Evolutionary conservation across 2,888 invertebrate species (phyloP).

Genomic region (Dolichopus griseipennis): DNA sequence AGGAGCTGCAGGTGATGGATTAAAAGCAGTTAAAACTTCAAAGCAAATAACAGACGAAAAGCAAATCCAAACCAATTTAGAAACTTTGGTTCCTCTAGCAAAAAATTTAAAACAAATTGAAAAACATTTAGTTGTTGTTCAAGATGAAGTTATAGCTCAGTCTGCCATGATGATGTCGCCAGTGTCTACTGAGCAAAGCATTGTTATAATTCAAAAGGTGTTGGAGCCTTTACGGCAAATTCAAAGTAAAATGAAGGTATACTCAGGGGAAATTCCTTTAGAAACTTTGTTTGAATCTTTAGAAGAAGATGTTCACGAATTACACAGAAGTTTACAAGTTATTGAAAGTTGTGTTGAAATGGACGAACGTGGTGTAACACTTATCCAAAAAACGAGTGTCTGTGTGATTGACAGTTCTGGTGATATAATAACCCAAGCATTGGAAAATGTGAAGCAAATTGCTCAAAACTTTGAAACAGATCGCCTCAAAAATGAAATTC

Average conservation of each 20-base stretch:
- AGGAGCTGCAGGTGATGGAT: slow-evolving; percentile 51
- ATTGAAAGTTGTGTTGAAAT: slow-evolving; percentile 61
- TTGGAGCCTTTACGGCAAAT: slow-evolving; percentile 56
- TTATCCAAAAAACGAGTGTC: slow-evolving; percentile 60
- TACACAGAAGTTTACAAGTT: slow-evolving; percentile 57
- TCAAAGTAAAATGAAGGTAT: slow-evolving; percentile 51
- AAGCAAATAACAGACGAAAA: slow-evolving; percentile 45
- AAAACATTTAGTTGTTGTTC: slow-evolving; percentile 52
- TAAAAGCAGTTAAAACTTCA: slow-evolving; percentile 30
- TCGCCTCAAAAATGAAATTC: slow-evolving; percentile 43
- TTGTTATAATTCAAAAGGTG: slow-evolving; percentile 56
- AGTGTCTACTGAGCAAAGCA: slow-evolving; percentile 56
- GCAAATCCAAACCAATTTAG: slow-evolving; percentile 43
- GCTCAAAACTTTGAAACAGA: slow-evolving; percentile 44
- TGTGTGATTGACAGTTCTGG: slow-evolving; percentile 56
- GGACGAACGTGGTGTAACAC: slow-evolving; percentile 56
- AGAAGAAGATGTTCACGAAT: slow-evolving; percentile 53
- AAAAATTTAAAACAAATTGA: slow-evolving; percentile 45
- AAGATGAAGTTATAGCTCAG: slow-evolving; percentile 56
- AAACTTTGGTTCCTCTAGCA: slow-evolving; percentile 39
- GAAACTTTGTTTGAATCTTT: slow-evolving; percentile 47
- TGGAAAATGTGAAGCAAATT: slow-evolving; percentile 48
- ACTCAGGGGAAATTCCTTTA: slow-evolving; percentile 42
- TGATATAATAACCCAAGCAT: slow-evolving; percentile 47
- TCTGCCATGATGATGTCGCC: slow-evolving; percentile 59